Conservation (phyloP, 2,113 vertebrate genomes). For the Silurus meridionalis region DNA sequence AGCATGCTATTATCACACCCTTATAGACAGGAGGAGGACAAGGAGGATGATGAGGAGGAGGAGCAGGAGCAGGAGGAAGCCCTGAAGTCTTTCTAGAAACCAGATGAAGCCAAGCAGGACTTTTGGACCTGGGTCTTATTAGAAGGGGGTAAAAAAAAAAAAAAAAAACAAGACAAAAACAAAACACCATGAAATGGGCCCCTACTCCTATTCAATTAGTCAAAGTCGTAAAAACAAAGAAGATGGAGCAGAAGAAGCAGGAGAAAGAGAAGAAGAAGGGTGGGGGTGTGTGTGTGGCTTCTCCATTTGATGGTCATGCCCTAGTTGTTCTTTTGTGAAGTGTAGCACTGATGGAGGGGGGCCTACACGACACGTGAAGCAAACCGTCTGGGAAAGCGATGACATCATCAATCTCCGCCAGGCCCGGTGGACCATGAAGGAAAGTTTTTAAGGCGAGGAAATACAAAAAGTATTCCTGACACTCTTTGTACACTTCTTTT, state of each 20-base stretch:
- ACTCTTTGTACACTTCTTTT: not conserved
- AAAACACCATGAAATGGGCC: conserved; percentile 27
- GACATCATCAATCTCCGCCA: conserved; percentile 51
- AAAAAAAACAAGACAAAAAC: not conserved
- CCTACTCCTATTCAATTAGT: conserved; percentile 32
- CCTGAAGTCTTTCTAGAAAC: conserved; percentile 4
- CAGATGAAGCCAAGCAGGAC: not conserved
- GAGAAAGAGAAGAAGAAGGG: not conserved
- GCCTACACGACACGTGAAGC: conserved; percentile 40
- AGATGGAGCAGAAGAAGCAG: not conserved
- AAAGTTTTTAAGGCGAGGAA: not conserved
- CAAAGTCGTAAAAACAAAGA: not conserved
- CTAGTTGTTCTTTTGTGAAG: conserved; percentile 55
- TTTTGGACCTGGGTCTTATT: not conserved
- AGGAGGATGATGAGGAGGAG: too few relatives aligned
- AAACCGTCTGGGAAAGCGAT: conserved; percentile 48
- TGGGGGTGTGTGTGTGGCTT: conserved; percentile 10
- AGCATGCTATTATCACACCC: conserved; percentile 63
- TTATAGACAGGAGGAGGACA: conserved; percentile 56
- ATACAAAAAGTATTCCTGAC: not conserved
- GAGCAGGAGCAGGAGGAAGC: conserved; percentile 41
- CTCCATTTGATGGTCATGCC: conserved; percentile 47
- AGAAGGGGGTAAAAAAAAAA: not conserved
- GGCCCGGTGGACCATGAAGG: conserved; percentile 20
- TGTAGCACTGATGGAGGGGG: conserved; percentile 33